Base-by-base conservation (phyloP, 2,888 invertebrate species). In the Tetramorium bicarinatum region DNA sequence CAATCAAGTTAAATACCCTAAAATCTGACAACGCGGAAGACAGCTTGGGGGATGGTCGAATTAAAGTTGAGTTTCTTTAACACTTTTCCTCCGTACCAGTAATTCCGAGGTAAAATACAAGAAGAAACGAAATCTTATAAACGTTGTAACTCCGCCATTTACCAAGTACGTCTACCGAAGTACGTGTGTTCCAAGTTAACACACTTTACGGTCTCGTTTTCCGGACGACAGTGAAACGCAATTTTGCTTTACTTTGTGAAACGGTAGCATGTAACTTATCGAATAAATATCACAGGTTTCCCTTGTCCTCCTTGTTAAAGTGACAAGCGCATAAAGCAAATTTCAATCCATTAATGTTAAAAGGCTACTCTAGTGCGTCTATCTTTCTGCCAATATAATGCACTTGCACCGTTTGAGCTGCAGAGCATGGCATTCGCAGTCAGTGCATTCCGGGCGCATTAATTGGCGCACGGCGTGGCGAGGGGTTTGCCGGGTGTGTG, bases 301-400 rank as follows among this genome's bases (percentile, higher is more conserved):
- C 21, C 56, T 34, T 15, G 47, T 59, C 13, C 56, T 0, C 34
- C 47, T 18, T 56, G 69, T 69, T 59, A 21, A 59, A 56, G 67
- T 29, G 44, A 18, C 66, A n/a, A 21, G 77, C 38, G 47, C 18
- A 38, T 61, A 71, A 61, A 61, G 71, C 59, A 71, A 80, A 69
- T 71, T 80, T 71, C 71, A 59, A 59, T 47, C 47, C 71, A 80
- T 80, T 80, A 71, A 59, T 69, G 79, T 59, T 61, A 61, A 80
- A 80, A 80, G 79, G 79, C 38, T 38, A 34, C 79, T 59, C 47
- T 47, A 44, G 47, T 18, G 71, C 71, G 18, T 71, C 59, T 47
- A 56, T 56, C 69, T 80, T 69, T 80, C 56, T 25, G 59, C 18
- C 59, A 38, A 38, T 38, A 59, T 71, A 71, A 80, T 80, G 79